Base-by-base conservation (phyloP, 92 coral and sea anemone species). In the Epizoanthus ramosus region DNA sequence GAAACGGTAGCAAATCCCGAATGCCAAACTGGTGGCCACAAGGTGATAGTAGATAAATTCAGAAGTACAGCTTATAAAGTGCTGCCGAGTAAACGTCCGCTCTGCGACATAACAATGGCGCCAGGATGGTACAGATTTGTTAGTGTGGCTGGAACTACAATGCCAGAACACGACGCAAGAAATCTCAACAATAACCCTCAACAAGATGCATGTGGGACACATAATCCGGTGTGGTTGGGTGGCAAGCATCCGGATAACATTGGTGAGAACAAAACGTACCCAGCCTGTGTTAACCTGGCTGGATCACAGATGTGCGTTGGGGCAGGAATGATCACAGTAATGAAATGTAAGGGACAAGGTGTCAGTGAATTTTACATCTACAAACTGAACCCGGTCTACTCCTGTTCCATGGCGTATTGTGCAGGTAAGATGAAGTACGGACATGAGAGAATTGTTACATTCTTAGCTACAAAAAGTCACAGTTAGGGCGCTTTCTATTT, bases 91-190 rank as follows among this genome's bases (percentile, higher is more conserved):
- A 72, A 72, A 24, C 77, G 24, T 9, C 60, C 77, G 3, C 19
- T 72, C 18, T 72, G 76, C 59, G 76, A 71, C 76, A 45, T n/a
- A 22, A 13, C 76, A 23, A 71, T 71, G 76, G 21, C 12, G 24
- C 14, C 59, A n/a, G 76, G 76, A 18, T 71, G 76, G 76, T 71
- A 71, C 60, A 47, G 76, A 25, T 71, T 71, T 43, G 37, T 13
- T n/a, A 50, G 76, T 19, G 14, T 50, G n/a, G 76, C 76, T 47
- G 76, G 76, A 22, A 21, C 60, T 43, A 47, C 3, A 53, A 72
- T 72, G 63, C 77, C 77, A 18, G 77, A 72, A 72, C 31, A 70
- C 21, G 74, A 72, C 77, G 0, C 3, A 9, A 14, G 28, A 12
- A 45, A 72, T 72, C n/a, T 18, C 8, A 4, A 57, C 22, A 72